Conservation (phyloP, 2,888 invertebrate genomes). For the Thelaira solivaga region DNA sequence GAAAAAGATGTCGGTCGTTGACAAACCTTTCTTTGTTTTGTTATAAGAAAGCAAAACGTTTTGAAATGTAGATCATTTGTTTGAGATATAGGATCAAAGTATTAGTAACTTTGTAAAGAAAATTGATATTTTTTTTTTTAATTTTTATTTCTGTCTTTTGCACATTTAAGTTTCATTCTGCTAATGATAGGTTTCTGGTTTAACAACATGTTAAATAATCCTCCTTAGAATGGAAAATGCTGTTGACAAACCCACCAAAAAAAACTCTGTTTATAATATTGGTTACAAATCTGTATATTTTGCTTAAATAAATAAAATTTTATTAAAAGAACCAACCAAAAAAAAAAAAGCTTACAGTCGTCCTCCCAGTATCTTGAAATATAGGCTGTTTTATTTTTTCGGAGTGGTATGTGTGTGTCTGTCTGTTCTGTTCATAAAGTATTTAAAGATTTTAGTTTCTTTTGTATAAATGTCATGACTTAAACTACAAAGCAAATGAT, state of each 20-base stretch:
- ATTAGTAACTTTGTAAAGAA: slow-evolving; percentile 57
- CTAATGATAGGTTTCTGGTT: slow-evolving; percentile 50
- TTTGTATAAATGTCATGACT: slow-evolving; percentile 57
- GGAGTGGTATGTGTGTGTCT: background rate
- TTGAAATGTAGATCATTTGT: slow-evolving; percentile 60
- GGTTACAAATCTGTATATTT: slow-evolving; percentile 43
- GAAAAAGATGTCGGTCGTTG: slow-evolving; percentile 20
- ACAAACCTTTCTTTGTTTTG: slow-evolving; percentile 42
- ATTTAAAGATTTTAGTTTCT: slow-evolving; percentile 5
- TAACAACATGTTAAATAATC: slow-evolving; percentile 61
- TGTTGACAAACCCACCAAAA: slow-evolving; percentile 64
- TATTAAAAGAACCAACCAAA: no score
- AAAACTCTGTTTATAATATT: slow-evolving; percentile 40
- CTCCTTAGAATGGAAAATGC: slow-evolving; percentile 31
- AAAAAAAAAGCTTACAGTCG: no score
- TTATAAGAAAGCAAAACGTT: slow-evolving; percentile 24
- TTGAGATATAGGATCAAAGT: slow-evolving; percentile 59
- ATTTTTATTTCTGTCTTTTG: slow-evolving; percentile 1
- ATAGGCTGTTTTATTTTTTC: background rate
- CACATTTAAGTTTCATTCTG: slow-evolving; percentile 38
- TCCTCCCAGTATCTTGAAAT: background rate
- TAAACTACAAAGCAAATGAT: slow-evolving; percentile 59
- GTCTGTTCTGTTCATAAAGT: slow-evolving; percentile 23
- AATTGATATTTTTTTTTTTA: slow-evolving; percentile 59
- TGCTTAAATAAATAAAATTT: no score